Percentiles rank a stretch among this genome's conserved stretches.
Conservation (phyloP, 2,113 vertebrate genomes). For the Semicossyphus pulcher region DNA sequence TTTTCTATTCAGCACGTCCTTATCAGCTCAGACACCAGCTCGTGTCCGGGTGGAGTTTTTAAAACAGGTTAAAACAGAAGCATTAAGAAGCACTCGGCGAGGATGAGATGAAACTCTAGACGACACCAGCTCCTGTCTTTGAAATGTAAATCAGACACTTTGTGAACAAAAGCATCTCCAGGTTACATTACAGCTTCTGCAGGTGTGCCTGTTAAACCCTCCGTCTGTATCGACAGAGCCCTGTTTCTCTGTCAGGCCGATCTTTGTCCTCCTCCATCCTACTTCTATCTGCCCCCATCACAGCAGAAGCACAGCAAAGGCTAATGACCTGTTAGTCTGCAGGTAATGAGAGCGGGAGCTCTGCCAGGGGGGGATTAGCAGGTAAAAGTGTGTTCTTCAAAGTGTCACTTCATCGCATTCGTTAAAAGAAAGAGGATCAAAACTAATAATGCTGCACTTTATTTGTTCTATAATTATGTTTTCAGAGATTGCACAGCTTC, state of each 20-base stretch:
- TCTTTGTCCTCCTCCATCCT: not conserved
- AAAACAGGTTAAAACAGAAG: not conserved
- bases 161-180: conserved; percentile 9
- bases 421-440: fast-evolving
- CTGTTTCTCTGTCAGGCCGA: not conserved
- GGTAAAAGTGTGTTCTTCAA: not conserved
- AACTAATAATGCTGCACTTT: not conserved
- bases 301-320: not conserved
- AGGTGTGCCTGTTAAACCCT: conserved; percentile 5
- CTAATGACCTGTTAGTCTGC: conserved; percentile 14
- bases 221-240: not conserved
- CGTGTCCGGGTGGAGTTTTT: not conserved
- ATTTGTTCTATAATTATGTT: no score
- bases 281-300: not conserved
- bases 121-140: not conserved
- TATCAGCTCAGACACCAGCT: not conserved
- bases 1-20: not conserved
- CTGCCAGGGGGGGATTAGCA: not conserved
- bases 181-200: conserved; percentile 19
- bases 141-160: conserved; percentile 44
- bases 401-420: conserved; percentile 3
- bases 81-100: not conserved
- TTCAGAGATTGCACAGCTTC: not conserved
- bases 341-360: conserved; percentile 18
- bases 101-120: conserved; percentile 15